Base-by-base conservation (phyloP, 2,113 vertebrate genomes). In the Desmodus rotundus region DNA sequence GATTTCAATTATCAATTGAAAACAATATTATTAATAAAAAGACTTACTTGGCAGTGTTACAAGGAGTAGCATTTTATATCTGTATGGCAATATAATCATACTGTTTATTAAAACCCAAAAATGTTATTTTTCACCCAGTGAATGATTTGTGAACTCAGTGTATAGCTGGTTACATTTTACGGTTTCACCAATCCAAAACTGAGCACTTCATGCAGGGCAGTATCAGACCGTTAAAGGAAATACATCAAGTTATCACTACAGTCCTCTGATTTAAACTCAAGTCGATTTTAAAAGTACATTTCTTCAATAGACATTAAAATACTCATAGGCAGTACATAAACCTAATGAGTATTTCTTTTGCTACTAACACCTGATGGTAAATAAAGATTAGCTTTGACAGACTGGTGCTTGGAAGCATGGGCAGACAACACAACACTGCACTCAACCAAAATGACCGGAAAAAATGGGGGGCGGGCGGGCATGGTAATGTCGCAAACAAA, bases 1-100 rank as follows among this genome's bases (percentile, higher is more conserved):
- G 63, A 88, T 50, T 76, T 96, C 56, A 91, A 82, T 73, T 91
- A 96, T 26, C 43, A 94, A 83, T 0, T 76, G 26, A 90, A 93
- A 97, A 93, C 28, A 85, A 19, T 61, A 24, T 52, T 31, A 74
- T 45, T 38, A 68, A 52, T 81, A 58, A 74, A 63, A 16, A 68
- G 13, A 93, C 74, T 43, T 96, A 93, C 24, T 58, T 68, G 43
- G 52, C 28, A 96, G 56, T 80, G 68, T 28, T 84, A 90, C 68
- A 80, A 83, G 24, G 56, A 19, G 2, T 5, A 82, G 56, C 31
- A 94, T 61, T 96, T 96, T n/a, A 63, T 81, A 93, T 6, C 4
- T 65, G 47, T 52, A 68, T 73, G 38, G 43, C 47, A 97, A 91
- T 82, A 93, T 90, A 80, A 80, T 22, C 43, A 24, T 36, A 91